These are phyloP conservation scores for Phymorhynchus buccinoides DNA, from an alignment of 1,140 invertebrate species.

Conservation along the genomic window DNA sequence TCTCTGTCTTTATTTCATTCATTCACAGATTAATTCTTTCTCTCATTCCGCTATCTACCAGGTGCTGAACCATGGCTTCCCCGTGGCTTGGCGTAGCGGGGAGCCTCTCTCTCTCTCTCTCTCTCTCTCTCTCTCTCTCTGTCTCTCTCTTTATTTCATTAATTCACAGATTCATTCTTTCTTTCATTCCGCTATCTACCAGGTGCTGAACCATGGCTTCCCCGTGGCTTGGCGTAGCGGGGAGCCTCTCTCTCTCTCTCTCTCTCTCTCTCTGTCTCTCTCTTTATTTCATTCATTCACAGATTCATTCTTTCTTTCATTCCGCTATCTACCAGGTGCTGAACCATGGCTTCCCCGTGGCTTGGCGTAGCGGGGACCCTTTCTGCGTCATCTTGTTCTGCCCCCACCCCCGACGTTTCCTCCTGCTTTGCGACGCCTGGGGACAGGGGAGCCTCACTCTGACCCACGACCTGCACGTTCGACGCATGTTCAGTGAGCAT, in stretches of 20 bases:
- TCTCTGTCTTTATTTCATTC: neutral
- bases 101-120: no score
- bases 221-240: no score
- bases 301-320: neutral
- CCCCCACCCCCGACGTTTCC: conserved; percentile 54
- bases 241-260: no score
- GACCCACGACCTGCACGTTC: conserved; percentile 60
- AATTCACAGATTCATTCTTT: neutral
- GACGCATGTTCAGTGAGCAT: conserved; percentile 36
- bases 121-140: neutral
- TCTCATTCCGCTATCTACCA: no score
- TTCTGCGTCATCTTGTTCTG: conserved; percentile 66
- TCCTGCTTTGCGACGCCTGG: conserved; percentile 58
- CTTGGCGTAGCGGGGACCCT: conserved; percentile 65
- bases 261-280: no score
- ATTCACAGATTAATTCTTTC: neutral
- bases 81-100: no score
- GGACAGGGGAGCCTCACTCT: conserved; percentile 56
- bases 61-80: no score
- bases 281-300: no score
- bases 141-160: neutral
- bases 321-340: conserved; percentile 51
- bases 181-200: no score
- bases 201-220: no score
- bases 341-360: conserved; percentile 58